These are phyloP conservation scores for Synodontis membranacea DNA, from an alignment of 2,113 vertebrate genomes.

Conservation along the genomic window DNA sequence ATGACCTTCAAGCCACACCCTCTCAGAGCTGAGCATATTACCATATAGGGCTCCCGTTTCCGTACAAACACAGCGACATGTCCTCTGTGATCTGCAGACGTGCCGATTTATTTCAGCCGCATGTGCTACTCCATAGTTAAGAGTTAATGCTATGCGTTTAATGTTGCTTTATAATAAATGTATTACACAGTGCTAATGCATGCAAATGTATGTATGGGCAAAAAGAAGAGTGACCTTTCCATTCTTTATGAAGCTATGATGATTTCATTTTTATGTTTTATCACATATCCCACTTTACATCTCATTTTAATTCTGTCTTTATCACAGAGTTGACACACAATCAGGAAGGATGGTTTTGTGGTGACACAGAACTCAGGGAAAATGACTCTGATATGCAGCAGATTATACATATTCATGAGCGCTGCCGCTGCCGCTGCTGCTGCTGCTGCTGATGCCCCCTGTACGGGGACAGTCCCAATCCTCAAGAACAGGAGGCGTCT, in stretches of 20 bases:
- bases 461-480: constrained; percentile 46
- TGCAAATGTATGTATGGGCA: constrained; percentile 38
- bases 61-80: not conserved
- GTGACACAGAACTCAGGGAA: constrained; percentile 38
- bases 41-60: not conserved
- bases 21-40: not conserved
- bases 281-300: constrained; percentile 53
- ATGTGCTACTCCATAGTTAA: too few relatives aligned
- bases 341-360: constrained; percentile 39
- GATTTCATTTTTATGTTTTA: constrained; percentile 49
- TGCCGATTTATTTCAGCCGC: not conserved
- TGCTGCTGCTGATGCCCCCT: not conserved
- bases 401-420: constrained; percentile 47
- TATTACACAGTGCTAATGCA: constrained; percentile 13
- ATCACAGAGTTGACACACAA: constrained; percentile 49
- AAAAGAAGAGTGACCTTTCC: constrained; percentile 3
- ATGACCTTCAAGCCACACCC: not conserved
- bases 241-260: constrained; percentile 19
- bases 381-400: constrained; percentile 30
- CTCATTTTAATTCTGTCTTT: constrained; percentile 53
- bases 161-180: not conserved
- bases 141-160: not conserved
- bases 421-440: constrained; percentile 2
- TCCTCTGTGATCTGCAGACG: not conserved
- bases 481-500: constrained; percentile 38